Conservation (phyloP, 2,888 invertebrate species). For the Patella ulyssiponensis region DNA sequence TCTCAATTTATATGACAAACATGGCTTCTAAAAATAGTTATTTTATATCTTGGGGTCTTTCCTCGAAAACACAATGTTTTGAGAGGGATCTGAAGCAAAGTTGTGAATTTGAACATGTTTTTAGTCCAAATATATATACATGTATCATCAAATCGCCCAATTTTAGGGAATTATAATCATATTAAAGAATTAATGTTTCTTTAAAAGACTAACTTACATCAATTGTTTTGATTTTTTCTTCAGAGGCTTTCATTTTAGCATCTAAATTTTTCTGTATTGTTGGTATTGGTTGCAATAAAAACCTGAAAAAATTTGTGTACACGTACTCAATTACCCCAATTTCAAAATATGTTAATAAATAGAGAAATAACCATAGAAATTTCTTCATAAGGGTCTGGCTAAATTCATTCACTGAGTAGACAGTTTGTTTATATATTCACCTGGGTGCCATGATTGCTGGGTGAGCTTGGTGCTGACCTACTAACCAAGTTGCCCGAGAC, state of each 20-base stretch:
- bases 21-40: too few relatives aligned
- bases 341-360: neutral
- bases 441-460: too few relatives aligned
- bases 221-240: slow-evolving; percentile 80
- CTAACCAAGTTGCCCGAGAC: too few relatives aligned
- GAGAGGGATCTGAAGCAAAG: too few relatives aligned
- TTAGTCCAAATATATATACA: too few relatives aligned
- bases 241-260: slow-evolving; percentile 75
- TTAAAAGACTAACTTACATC: slow-evolving; percentile 72
- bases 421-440: too few relatives aligned
- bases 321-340: neutral
- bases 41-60: too few relatives aligned
- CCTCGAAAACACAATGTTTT: neutral
- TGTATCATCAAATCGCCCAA: too few relatives aligned
- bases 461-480: too few relatives aligned
- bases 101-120: too few relatives aligned
- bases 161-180: too few relatives aligned
- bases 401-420: neutral
- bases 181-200: neutral
- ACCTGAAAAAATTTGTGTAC: slow-evolving; percentile 70
- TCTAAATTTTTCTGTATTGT: slow-evolving; percentile 79
- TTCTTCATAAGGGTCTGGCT: neutral
- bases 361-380: neutral
- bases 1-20: too few relatives aligned
- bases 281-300: slow-evolving; percentile 80